Conservation (phyloP, 35 echinoderm and acorn worm species). For the Acanthaster planci region DNA sequence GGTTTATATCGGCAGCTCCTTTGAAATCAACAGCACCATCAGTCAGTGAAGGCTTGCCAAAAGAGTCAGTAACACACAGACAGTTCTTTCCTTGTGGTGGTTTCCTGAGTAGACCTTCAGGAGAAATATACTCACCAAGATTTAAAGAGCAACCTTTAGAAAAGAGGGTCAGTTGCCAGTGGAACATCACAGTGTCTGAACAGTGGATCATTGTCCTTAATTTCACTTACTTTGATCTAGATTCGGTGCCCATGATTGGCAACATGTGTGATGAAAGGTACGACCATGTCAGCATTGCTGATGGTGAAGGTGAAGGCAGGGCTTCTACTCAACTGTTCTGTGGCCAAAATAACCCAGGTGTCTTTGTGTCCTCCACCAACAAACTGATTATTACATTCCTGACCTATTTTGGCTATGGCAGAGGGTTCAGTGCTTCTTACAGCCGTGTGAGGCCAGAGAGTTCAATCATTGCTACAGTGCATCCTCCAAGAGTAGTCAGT, state of each 20-base stretch:
- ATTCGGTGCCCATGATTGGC: background rate
- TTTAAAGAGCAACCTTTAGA: background rate
- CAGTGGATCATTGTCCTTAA: background rate
- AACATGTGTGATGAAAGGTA: background rate
- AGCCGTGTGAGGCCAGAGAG: background rate
- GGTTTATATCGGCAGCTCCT: background rate
- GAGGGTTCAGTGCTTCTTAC: conserved; percentile 1
- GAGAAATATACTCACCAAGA: background rate
- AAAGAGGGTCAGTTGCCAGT: background rate
- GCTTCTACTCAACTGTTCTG: background rate
- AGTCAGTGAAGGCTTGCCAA: too few relatives aligned
- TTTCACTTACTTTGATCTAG: background rate
- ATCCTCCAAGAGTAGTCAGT: background rate
- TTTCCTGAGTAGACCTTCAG: background rate
- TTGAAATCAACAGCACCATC: background rate
- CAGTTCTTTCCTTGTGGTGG: background rate
- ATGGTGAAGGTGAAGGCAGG: background rate
- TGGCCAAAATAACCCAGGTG: background rate
- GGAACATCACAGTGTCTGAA: conserved; percentile 8
- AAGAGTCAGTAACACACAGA: background rate
- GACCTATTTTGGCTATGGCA: background rate
- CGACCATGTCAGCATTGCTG: background rate
- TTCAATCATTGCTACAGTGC: background rate
- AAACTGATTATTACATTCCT: background rate
- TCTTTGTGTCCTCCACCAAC: background rate